phyloP scores from a whole-genome alignment of 1,140 invertebrate species.

The Lordiphosa collinella region DNA sequence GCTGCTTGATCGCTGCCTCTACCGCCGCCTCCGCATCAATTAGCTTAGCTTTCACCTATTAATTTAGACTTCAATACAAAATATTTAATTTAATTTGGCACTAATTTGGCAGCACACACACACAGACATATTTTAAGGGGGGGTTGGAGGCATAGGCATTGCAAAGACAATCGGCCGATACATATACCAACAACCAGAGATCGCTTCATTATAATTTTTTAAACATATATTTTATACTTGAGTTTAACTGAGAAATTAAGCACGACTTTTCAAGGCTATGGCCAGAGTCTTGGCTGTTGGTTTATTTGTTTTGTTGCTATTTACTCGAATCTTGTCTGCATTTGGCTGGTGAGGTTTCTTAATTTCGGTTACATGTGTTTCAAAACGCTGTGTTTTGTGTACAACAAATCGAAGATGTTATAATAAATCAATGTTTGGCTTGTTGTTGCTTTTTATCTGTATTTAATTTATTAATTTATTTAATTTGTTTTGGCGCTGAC shows the following conservation, averaged over 20 bases:
- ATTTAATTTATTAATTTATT: constrained; percentile 46
- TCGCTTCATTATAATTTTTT: constrained; percentile 67
- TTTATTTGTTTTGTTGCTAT: constrained; percentile 19
- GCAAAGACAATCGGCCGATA: constrained; percentile 38
- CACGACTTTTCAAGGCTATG: constrained; percentile 68
- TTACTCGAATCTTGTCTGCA: constrained; percentile 41
- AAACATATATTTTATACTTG: constrained; percentile 72
- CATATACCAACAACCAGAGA: constrained; percentile 8
- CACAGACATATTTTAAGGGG: not conserved
- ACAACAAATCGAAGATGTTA: constrained; percentile 30
- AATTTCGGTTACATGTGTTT: constrained; percentile 28
- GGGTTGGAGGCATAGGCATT: constrained; percentile 2
- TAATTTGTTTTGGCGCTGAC: constrained; percentile 13
- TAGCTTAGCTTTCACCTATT: constrained; percentile 36
- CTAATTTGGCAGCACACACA: constrained; percentile 35
- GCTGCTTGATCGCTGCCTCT: too few species aligned
- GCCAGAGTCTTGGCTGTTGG: constrained; percentile 4
- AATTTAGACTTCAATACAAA: constrained; percentile 35
- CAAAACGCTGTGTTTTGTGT: not conserved
- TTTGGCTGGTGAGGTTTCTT: constrained; percentile 53
- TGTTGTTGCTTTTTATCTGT: constrained; percentile 10
- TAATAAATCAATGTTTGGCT: constrained; percentile 51
- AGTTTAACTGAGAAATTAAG: constrained; percentile 72
- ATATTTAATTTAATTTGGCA: constrained; percentile 47
- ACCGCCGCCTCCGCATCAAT: constrained; percentile 7